Evolutionary conservation across 2,113 vertebrate genomes (phyloP).

Genomic region (Tupaia chinensis): DNA sequence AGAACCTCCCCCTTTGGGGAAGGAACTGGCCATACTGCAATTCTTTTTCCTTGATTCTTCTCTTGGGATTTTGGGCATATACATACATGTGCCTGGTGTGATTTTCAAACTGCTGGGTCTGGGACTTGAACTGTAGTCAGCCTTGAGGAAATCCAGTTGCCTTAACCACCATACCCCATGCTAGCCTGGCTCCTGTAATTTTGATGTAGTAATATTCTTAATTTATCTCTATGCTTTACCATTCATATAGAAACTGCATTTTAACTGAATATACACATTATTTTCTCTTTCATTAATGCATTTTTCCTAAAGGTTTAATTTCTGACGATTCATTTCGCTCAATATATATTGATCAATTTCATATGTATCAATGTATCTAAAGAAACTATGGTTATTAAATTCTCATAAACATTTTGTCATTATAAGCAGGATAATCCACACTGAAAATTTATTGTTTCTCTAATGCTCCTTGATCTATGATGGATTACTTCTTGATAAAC

Average conservation of each 20-base stretch:
- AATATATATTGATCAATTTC: background rate
- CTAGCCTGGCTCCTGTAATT: background rate
- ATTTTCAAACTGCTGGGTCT: no score
- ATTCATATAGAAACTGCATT: background rate
- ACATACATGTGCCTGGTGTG: no score
- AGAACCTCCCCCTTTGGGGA: no score
- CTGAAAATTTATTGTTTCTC: background rate
- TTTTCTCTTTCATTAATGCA: background rate
- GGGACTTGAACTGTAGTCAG: no score
- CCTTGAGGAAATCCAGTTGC: no score
- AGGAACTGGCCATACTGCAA: no score
- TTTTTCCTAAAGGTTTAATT: background rate
- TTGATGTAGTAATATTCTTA: background rate
- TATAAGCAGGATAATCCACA: background rate
- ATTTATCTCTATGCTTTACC: background rate
- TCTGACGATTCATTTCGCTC: background rate
- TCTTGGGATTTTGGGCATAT: no score
- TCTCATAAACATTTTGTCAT: conserved; percentile 26
- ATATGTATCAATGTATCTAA: background rate
- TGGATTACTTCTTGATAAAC: no score
- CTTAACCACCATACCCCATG: background rate
- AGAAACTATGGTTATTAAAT: background rate
- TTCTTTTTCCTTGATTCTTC: no score
- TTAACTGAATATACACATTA: background rate
- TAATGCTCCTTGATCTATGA: no score